Conservation (phyloP, 35 echinoderm and acorn worm species). For the Eucidaris tribuloides region DNA sequence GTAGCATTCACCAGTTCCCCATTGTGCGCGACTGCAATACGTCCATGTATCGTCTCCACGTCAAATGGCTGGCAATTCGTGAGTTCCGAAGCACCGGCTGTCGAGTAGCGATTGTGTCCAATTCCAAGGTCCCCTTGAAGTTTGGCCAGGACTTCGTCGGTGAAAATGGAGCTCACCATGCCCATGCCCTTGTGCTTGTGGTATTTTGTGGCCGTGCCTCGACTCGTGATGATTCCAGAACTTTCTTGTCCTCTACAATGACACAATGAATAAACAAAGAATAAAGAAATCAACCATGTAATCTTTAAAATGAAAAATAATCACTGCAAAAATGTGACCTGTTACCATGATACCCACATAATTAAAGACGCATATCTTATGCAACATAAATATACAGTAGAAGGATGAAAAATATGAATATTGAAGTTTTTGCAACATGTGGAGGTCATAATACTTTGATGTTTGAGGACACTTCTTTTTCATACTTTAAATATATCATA, state of each 20-base stretch:
- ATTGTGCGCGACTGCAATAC: slow-evolving; percentile 89
- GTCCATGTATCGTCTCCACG: slow-evolving; percentile 92
- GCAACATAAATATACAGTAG: too few relatives aligned
- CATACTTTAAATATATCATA: too few relatives aligned
- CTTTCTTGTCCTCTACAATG: slow-evolving; percentile 88
- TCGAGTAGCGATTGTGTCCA: slow-evolving; percentile 91
- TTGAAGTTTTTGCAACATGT: too few relatives aligned
- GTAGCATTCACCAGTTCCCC: slow-evolving; percentile 84
- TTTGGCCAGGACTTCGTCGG: slow-evolving; percentile 62
- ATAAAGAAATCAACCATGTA: too few relatives aligned
- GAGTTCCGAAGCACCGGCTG: slow-evolving; percentile 69
- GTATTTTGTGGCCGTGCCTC: slow-evolving; percentile 37
- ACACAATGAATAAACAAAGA: too few relatives aligned
- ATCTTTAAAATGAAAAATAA: too few relatives aligned
- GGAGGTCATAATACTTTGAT: too few relatives aligned
- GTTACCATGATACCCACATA: too few relatives aligned
- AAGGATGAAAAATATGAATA: too few relatives aligned
- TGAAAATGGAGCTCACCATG: slow-evolving; percentile 83
- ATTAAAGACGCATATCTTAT: too few relatives aligned
- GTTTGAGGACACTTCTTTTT: too few relatives aligned
- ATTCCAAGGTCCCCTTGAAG: slow-evolving; percentile 84
- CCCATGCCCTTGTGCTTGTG: slow-evolving; percentile 94
- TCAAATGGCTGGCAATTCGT: slow-evolving; percentile 96
- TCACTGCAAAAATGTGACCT: too few relatives aligned
- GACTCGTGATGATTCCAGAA: slow-evolving; percentile 86